These are phyloP conservation scores for Antheraea yamamai DNA, from an alignment of 2,888 invertebrate genomes.

Conservation along the genomic window DNA sequence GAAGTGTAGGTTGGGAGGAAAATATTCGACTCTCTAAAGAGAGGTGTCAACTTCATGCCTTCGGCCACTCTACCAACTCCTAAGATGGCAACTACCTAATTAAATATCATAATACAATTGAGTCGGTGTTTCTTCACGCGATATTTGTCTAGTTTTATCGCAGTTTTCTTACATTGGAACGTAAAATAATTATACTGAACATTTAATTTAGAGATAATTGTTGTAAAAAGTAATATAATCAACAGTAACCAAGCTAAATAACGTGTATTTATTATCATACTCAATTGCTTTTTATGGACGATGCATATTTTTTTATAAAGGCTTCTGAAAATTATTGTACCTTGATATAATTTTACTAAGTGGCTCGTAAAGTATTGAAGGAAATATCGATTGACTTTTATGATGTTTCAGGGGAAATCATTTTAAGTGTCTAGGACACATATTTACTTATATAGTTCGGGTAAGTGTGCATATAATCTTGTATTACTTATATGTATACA, in stretches of 20 bases:
- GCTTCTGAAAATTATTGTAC: conserved; percentile 27
- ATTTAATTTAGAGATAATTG: background rate
- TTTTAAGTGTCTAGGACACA: conserved; percentile 27
- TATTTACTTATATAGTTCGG: background rate
- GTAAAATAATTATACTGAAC: too few species aligned
- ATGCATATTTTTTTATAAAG: background rate
- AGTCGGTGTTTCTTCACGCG: too few species aligned
- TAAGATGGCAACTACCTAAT: too few species aligned
- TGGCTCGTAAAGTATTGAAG: conserved; percentile 47
- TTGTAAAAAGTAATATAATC: background rate
- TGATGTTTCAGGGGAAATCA: conserved; percentile 51
- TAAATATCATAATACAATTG: background rate
- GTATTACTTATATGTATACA: background rate
- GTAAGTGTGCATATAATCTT: background rate
- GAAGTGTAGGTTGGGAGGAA: too few species aligned
- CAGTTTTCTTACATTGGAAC: too few species aligned
- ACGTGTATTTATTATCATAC: background rate
- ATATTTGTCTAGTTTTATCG: too few species aligned
- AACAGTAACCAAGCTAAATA: too few species aligned
- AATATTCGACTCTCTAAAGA: too few species aligned
- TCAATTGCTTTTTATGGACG: background rate
- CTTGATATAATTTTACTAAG: conserved; percentile 46
- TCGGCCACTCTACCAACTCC: too few species aligned
- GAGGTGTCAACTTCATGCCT: too few species aligned
- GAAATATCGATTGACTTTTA: conserved; percentile 49